Conservation (phyloP, 2,797 vertebrate genomes). For the Melanotaenia trifasciata region DNA sequence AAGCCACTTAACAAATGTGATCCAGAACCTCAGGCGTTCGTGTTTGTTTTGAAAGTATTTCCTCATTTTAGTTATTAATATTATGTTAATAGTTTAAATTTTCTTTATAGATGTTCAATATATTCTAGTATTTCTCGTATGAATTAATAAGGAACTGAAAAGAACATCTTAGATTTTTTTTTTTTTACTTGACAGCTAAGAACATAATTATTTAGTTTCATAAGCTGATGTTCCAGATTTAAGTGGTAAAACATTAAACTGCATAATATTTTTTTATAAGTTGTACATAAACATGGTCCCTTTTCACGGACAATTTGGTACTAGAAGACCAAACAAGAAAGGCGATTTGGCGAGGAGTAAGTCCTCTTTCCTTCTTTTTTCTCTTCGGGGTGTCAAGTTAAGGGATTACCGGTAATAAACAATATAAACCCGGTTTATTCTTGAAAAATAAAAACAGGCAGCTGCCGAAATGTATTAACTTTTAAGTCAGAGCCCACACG, state of each 20-base stretch:
- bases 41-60: not conserved
- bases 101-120: not conserved
- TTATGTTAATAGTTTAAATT: no score
- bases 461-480: no score
- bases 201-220: not conserved
- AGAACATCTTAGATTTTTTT: not conserved
- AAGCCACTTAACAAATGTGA: not conserved
- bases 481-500: no score
- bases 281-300: no score
- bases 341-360: conserved; percentile 3
- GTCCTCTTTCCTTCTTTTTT: not conserved
- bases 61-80: not conserved
- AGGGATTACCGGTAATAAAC: not conserved
- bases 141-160: not conserved
- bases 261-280: no score
- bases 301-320: no score
- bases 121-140: not conserved
- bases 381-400: not conserved
- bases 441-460: not conserved
- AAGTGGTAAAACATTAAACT: no score
- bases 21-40: not conserved
- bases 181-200: not conserved
- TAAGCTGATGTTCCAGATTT: no score
- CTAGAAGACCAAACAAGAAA: not conserved
- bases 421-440: not conserved